Evolutionary conservation across 2,888 invertebrate species (phyloP).

Genomic region (Chloroclystis v-ata): DNA sequence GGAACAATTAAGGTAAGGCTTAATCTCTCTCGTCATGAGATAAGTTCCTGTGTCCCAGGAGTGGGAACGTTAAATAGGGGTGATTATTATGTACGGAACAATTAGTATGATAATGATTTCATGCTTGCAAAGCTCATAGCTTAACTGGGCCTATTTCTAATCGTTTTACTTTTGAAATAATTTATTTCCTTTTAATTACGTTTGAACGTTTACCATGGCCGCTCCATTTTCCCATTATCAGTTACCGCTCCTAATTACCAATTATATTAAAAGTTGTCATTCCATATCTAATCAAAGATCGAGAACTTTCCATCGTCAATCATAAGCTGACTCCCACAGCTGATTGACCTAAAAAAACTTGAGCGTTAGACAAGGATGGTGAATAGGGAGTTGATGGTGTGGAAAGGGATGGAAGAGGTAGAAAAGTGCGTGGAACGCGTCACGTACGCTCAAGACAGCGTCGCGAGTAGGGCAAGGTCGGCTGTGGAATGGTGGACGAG

Average conservation of each 20-base stretch:
- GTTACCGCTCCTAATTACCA: not conserved
- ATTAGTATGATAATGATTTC: no score
- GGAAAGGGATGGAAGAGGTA: constrained; percentile 38
- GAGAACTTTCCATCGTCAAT: not conserved
- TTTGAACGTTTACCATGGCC: no score
- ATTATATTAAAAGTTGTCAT: not conserved
- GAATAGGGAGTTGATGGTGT: constrained; percentile 24
- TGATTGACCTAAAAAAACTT: constrained; percentile 47
- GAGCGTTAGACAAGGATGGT: constrained; percentile 19
- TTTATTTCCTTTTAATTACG: no score
- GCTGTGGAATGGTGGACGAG: constrained; percentile 26
- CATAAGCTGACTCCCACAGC: constrained; percentile 32
- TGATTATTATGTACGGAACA: no score
- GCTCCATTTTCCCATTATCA: no score
- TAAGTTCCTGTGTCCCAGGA: no score
- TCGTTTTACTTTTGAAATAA: no score
- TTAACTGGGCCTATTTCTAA: no score
- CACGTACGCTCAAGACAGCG: constrained; percentile 54
- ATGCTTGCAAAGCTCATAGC: no score
- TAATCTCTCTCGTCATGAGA: no score
- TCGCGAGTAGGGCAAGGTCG: constrained; percentile 55
- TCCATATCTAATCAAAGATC: not conserved
- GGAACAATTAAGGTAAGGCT: no score
- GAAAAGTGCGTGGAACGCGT: constrained; percentile 48
- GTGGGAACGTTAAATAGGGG: no score